Conservation (phyloP, 2,888 invertebrate genomes). For the Metopia argyrocephala region DNA sequence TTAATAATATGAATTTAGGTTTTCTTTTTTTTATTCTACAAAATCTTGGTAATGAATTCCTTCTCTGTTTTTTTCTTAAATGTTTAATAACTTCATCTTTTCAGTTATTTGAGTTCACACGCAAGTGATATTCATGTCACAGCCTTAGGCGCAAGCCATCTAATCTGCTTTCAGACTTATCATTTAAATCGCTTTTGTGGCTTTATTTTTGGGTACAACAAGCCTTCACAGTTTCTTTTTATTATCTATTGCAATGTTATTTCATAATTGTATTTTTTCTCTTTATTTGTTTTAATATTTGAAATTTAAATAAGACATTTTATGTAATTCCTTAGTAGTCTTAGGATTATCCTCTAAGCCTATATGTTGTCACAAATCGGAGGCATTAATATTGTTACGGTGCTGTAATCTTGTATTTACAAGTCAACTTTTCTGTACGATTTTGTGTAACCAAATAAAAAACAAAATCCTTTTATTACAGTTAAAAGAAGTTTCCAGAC, state of each 20-base stretch:
- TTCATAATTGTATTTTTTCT: not conserved
- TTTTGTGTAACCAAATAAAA: no score
- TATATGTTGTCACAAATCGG: no score
- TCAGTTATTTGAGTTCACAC: not conserved
- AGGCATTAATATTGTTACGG: no score
- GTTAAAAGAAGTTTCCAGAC: no score
- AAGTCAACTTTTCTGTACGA: no score
- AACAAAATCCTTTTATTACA: no score
- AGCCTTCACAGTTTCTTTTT: constrained; percentile 16
- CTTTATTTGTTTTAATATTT: constrained; percentile 11
- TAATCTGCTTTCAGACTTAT: not conserved
- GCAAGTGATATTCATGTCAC: not conserved
- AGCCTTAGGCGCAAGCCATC: not conserved
- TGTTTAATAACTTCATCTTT: constrained; percentile 40
- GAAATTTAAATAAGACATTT: not conserved
- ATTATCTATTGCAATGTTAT: not conserved
- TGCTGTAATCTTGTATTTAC: no score
- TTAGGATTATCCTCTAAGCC: constrained; percentile 25
- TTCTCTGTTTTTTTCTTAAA: not conserved
- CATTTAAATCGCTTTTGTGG: not conserved
- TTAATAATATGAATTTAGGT: constrained; percentile 7
- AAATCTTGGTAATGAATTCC: not conserved
- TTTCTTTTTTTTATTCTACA: not conserved
- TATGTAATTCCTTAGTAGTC: not conserved
- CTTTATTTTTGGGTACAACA: constrained; percentile 38